Conservation (phyloP, 1,140 invertebrate species). For the Drosophila sucinea region DNA sequence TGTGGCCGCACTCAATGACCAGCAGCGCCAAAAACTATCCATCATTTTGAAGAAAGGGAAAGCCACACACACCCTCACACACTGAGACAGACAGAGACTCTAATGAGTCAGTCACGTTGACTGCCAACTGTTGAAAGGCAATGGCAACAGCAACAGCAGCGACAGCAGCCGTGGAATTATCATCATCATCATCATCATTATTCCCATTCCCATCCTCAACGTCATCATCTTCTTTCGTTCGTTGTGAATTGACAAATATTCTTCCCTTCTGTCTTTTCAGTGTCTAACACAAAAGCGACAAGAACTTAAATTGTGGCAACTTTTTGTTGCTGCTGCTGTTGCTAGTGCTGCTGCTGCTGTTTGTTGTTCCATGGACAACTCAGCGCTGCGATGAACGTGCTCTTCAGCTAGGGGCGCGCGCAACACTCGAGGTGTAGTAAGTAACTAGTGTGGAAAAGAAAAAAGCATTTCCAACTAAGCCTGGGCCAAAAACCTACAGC, state of each 20-base stretch:
- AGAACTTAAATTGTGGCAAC: slow-evolving; percentile 52
- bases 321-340: slow-evolving; percentile 14
- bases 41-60: slow-evolving; percentile 43
- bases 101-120: slow-evolving; percentile 62
- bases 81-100: slow-evolving; percentile 14
- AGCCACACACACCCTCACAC: slow-evolving; percentile 4
- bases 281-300: slow-evolving; percentile 40
- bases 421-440: slow-evolving; percentile 63
- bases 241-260: slow-evolving; percentile 52
- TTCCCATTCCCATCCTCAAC: slow-evolving; percentile 6
- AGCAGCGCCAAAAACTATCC: slow-evolving; percentile 75
- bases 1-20: slow-evolving; percentile 45
- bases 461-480: slow-evolving; percentile 16
- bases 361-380: slow-evolving; percentile 36
- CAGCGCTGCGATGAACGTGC: slow-evolving; percentile 34
- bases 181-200: neutral
- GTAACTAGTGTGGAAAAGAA: slow-evolving; percentile 37
- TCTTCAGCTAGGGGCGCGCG: slow-evolving; percentile 38
- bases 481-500: slow-evolving; percentile 12
- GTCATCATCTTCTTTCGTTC: slow-evolving; percentile 18
- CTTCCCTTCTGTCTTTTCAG: slow-evolving; percentile 60
- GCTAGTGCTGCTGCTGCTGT: neutral
- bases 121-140: slow-evolving; percentile 55
- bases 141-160: slow-evolving; percentile 34
- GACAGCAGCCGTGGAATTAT: slow-evolving; percentile 23